A percentile compares a stretch with the other conserved stretches of the same genome.
phyloP scores from a whole-genome alignment of 2,888 invertebrate genomes.

The Caenorhabditis angaria region DNA sequence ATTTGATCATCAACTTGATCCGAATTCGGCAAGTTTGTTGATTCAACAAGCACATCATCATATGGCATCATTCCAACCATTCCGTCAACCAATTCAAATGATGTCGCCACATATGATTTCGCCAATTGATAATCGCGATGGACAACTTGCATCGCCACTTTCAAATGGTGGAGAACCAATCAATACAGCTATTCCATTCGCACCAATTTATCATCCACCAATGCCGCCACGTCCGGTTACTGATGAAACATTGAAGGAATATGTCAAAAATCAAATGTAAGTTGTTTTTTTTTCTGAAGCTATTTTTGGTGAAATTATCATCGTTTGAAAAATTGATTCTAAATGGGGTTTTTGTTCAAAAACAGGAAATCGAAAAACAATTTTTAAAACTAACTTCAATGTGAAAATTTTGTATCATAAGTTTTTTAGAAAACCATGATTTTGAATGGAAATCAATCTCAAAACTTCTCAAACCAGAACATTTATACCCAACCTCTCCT shows the following conservation, averaged over 20 bases:
- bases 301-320: too few relatives aligned
- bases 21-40: constrained; percentile 53
- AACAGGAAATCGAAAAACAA: too few relatives aligned
- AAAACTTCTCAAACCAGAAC: too few relatives aligned
- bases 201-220: constrained; percentile 48
- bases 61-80: constrained; percentile 53
- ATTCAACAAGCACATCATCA: constrained; percentile 61
- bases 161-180: constrained; percentile 51
- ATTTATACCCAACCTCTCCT: too few relatives aligned
- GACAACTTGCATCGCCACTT: constrained; percentile 52
- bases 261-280: constrained; percentile 71
- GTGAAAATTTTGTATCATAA: too few relatives aligned
- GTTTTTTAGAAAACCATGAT: too few relatives aligned
- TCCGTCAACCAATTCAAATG: constrained; percentile 57
- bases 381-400: too few relatives aligned
- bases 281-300: too few relatives aligned
- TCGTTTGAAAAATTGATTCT: neutral
- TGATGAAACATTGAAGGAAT: constrained; percentile 68
- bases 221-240: constrained; percentile 46
- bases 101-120: constrained; percentile 47
- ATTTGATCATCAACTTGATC: constrained; percentile 43
- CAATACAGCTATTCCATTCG: constrained; percentile 58
- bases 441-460: too few relatives aligned
- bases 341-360: too few relatives aligned
- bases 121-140: constrained; percentile 37